Conservation (phyloP, 2,888 invertebrate species). For the Euproctis similis region DNA sequence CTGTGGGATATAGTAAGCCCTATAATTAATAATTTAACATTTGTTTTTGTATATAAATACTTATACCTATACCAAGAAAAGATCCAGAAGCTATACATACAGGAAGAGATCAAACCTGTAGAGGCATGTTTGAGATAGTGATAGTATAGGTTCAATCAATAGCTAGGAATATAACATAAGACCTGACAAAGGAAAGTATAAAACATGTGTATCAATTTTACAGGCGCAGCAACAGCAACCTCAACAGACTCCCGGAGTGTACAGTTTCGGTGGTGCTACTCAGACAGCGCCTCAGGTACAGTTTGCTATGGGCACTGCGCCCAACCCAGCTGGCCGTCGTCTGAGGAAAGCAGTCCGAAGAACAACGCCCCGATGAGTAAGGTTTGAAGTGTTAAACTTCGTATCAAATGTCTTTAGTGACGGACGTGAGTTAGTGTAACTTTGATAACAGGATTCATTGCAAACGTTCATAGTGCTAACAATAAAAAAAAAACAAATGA, state of each 20-base stretch:
- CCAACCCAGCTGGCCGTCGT: constrained; percentile 34
- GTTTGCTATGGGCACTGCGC: constrained; percentile 51
- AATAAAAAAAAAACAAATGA: too few relatives aligned
- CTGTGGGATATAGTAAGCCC: too few relatives aligned
- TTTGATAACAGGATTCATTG: too few relatives aligned
- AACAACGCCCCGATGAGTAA: constrained; percentile 42
- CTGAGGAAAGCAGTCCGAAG: constrained; percentile 54
- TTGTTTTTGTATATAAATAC: too few relatives aligned
- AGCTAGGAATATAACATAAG: too few relatives aligned
- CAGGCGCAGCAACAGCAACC: constrained; percentile 14
- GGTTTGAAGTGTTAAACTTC: background rate
- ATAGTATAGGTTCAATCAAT: too few relatives aligned
- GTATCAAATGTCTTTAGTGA: background rate
- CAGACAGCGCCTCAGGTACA: constrained; percentile 36
- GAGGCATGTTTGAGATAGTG: too few relatives aligned
- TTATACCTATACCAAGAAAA: too few relatives aligned
- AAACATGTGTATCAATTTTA: constrained; percentile 1
- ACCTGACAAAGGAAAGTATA: background rate
- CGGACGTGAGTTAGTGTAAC: constrained; percentile 15
- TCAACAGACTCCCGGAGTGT: constrained; percentile 30
- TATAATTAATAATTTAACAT: too few relatives aligned
- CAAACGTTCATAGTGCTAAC: too few relatives aligned
- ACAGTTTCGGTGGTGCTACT: constrained; percentile 36
- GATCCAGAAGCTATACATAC: too few relatives aligned
- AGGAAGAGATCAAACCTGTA: too few relatives aligned